Conservation (phyloP, 2,113 vertebrate genomes). For the Pseudopodoces humilis region DNA sequence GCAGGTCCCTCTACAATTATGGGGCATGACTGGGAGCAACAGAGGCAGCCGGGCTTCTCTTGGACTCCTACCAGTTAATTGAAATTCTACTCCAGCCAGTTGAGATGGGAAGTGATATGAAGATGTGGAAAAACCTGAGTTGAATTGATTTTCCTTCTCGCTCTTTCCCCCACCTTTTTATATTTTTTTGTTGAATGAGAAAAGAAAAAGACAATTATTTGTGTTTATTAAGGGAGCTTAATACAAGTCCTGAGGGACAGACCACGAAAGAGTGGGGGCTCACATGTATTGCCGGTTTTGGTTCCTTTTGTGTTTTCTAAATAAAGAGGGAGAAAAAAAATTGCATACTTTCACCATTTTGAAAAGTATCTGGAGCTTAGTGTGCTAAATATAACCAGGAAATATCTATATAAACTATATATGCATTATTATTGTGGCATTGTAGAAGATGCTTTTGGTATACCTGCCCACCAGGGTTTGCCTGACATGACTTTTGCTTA, state of each 20-base stretch:
- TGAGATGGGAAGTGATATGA: constrained; percentile 70
- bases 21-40: constrained; percentile 70
- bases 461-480: not conserved
- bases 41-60: constrained; percentile 49
- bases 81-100: constrained; percentile 68
- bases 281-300: not conserved
- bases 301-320: not conserved
- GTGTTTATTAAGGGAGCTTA: constrained; percentile 25
- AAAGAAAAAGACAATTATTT: constrained; percentile 42
- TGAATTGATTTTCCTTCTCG: constrained; percentile 44
- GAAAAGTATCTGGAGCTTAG: not conserved
- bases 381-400: not conserved
- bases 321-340: not conserved
- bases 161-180: not conserved
- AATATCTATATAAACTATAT: not conserved
- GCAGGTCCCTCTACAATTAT: constrained; percentile 71
- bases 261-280: not conserved
- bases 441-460: not conserved
- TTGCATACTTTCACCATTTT: not conserved
- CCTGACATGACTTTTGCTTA: not conserved
- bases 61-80: constrained; percentile 66
- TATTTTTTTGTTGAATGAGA: not conserved
- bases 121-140: constrained; percentile 67
- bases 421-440: not conserved
- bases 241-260: not conserved